Evolutionary conservation across 2,113 vertebrate species (phyloP), one percentile per base, ranked within the genome.

Genomic region (Dipodomys spectabilis): DNA sequence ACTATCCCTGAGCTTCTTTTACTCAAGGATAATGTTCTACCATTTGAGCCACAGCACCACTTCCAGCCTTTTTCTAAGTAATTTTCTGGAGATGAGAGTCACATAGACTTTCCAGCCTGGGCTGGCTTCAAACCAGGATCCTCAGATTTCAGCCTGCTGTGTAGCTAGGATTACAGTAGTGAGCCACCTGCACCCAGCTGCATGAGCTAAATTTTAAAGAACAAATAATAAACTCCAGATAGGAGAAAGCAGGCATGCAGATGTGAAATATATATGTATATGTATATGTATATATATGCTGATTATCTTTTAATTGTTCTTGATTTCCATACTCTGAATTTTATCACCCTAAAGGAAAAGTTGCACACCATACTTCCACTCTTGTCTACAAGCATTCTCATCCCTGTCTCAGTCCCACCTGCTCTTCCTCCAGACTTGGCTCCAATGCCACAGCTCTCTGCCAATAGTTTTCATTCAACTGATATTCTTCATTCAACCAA

Each of bases 301-400:
- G 60, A 95, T 86, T 80, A 15, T 13, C 25, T 82, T 96, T 86
- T 49, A 7, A 44, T 44, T 78, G 69, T 71, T 92, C 2, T 13
- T 67, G 73, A 44, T 90, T 82, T 10, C 18, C 65, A 30, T 30
- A 30, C 78, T 89, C 83, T 81, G 77, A 87, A 44, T 69, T 79
- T 72, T 49, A 49, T 49, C 6, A 67, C 39, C 39, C 39, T 39
- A 39, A 39, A 39, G 39, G 39, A 39, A 39, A 39, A 39, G 39
- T 39, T 39, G 39, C 39, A 39, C 39, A 39, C 9, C 35, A 28
- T 28, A 22, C 30, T 11, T 9, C 15, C 68, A 7, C 28, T 45
- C 32, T 85, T 73, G 39, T 74, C 6, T 39, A 44, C 6, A 18
- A 16, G 9, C 12, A 4, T 57, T 6, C 30, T 28, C 23, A 13